Conservation (phyloP, 2,888 invertebrate genomes). For the Drosophila longiperda region DNA sequence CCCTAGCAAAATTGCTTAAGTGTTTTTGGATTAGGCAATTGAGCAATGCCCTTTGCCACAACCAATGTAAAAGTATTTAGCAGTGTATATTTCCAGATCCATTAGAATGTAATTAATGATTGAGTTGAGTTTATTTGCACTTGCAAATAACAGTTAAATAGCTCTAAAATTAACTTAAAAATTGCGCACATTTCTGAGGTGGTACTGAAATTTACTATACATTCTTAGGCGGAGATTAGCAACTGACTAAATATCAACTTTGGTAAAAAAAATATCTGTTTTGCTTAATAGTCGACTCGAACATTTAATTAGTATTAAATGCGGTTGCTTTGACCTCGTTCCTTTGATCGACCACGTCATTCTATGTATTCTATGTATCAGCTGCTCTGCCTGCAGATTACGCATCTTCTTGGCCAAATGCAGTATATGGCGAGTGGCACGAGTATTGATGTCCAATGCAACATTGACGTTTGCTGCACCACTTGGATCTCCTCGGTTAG, state of each 20-base stretch:
- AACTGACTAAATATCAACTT: not conserved
- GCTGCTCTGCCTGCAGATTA: not conserved
- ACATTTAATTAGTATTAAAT: not conserved
- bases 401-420: conserved; percentile 3
- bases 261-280: not conserved
- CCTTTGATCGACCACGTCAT: not conserved
- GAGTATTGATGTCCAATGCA: not conserved
- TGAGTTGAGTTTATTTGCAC: too few species aligned
- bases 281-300: not conserved
- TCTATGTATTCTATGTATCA: not conserved
- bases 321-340: not conserved
- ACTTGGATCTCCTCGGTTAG: not conserved
- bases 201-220: not conserved
- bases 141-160: not conserved
- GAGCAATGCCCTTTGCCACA: too few species aligned
- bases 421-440: not conserved
- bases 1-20: too few species aligned
- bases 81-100: too few species aligned
- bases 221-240: not conserved
- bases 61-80: too few species aligned
- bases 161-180: not conserved
- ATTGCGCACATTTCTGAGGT: not conserved
- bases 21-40: too few species aligned
- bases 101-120: too few species aligned
- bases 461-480: conserved; percentile 2